phyloP scores from a whole-genome alignment of 2,113 vertebrate genomes.

The Solea solea region DNA sequence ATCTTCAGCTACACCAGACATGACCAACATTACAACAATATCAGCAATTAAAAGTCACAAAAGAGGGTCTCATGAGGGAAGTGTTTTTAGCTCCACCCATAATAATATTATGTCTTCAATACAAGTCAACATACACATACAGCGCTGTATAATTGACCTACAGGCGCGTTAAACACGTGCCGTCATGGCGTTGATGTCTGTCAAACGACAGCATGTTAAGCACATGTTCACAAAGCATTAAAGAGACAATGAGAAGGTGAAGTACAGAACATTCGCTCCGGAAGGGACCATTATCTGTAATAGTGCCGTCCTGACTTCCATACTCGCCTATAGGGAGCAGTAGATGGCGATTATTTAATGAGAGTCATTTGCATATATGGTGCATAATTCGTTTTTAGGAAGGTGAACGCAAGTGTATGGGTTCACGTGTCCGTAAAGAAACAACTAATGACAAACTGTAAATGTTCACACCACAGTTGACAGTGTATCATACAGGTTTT shows the following conservation, averaged over 20 bases:
- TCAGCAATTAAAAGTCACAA: neutral
- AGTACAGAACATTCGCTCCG: constrained; percentile 39
- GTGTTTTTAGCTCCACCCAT: too few species aligned
- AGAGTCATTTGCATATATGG: constrained; percentile 29
- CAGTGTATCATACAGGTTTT: neutral
- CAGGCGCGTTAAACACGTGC: constrained; percentile 24
- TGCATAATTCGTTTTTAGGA: neutral
- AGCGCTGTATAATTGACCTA: constrained; percentile 14
- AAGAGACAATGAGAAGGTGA: constrained; percentile 43
- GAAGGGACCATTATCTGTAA: constrained; percentile 31
- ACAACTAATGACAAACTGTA: neutral
- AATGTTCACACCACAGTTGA: neutral
- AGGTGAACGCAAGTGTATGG: neutral
- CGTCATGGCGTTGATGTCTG: constrained; percentile 10
- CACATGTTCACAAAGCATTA: constrained; percentile 53
- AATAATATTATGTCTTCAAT: neutral
- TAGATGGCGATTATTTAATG: constrained; percentile 6
- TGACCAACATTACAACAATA: constrained; percentile 19
- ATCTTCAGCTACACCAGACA: constrained; percentile 8
- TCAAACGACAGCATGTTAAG: constrained; percentile 34
- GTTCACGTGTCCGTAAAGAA: too few species aligned
- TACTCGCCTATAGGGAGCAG: constrained; percentile 13
- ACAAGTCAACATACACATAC: neutral
- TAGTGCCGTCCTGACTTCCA: constrained; percentile 10
- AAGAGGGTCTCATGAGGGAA: neutral